Evolutionary conservation across 2,113 vertebrate species (phyloP), one percentile per base, ranked within the genome.

Genomic region (Grus americana): DNA sequence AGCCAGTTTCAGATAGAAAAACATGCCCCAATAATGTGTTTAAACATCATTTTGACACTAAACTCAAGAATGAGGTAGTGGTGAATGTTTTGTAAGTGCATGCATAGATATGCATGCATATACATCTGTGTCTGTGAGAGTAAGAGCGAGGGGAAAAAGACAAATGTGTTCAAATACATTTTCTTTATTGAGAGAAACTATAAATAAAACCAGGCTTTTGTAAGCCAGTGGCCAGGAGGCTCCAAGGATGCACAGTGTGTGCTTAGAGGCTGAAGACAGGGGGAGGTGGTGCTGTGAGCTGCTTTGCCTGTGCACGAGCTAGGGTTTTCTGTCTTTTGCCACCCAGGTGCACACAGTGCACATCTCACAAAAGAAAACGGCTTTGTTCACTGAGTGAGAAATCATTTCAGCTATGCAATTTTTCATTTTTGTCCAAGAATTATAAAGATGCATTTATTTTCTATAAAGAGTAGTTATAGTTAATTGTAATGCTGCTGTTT

Each of bases 381-480:
- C 73, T 81, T 87, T 95, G 79, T 92, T 93, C 95, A 67, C 61
- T 75, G 73, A 90, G 61, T 78, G 67, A 96, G 78, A 95, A 97
- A 91, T 97, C 46, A 94, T 89, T 93, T 90, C 49, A 71, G 70
- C 50, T 67, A 23, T 42, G 26, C 54, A 57, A 19, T 71, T 95
- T 97, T 91, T 92, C 97, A 90, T 57, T 97, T 98, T 97, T 92
- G 76, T 94, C 36, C 63, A 93, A 92, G 80, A 97, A 96, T 91
- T 63, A 86, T 36, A 79, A 94, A 90, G 90, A 85, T 90, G n/a
- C 47, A 65, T 95, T 96, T 66, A 80, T 97, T 97, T 97, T 86
- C 90, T 86, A 18, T 82, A 65, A 93, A 93, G 68, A 90, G 85
- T 75, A 96, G 90, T 79, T 95, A 82, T 71, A 73, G 1, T 90